Conservation (phyloP, 1,140 invertebrate species). For the Babylonia areolata region DNA sequence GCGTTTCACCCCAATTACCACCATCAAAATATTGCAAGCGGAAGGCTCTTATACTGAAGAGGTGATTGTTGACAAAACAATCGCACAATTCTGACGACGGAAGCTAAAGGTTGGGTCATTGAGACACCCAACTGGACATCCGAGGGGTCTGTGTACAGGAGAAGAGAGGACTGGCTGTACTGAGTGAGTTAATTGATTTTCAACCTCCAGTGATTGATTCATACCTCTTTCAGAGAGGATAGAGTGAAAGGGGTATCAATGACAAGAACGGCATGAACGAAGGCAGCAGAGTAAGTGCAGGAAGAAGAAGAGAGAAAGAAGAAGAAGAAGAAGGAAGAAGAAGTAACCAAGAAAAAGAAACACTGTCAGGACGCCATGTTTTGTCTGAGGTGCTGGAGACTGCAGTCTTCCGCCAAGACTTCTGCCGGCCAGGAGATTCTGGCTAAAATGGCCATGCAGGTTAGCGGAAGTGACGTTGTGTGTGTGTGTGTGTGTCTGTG, state of each 20-base stretch:
- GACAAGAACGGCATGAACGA: background rate
- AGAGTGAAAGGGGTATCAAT: no score
- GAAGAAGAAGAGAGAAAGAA: background rate
- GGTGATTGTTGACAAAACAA: no score
- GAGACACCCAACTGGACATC: no score
- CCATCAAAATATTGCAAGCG: no score
- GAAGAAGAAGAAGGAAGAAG: background rate
- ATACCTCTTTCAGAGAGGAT: no score
- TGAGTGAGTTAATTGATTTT: background rate
- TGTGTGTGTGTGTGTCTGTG: background rate
- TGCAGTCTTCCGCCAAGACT: conserved; percentile 1
- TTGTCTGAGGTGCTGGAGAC: conserved; percentile 4
- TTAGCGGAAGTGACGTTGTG: background rate
- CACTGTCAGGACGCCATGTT: background rate
- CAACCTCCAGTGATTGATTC: background rate
- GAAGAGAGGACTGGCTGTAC: background rate
- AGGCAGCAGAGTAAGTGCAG: background rate
- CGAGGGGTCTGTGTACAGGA: background rate
- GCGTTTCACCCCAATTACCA: no score
- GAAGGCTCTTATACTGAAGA: no score
- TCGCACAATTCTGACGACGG: no score
- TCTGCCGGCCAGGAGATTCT: conserved; percentile 2
- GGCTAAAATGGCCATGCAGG: conserved; percentile 19
- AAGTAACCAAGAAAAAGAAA: background rate
- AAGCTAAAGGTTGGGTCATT: no score